Percentiles rank a stretch among this genome's conserved stretches.
Evolutionary conservation across 2,888 invertebrate genomes (phyloP).

Genomic region (Aphodius sticticus): DNA sequence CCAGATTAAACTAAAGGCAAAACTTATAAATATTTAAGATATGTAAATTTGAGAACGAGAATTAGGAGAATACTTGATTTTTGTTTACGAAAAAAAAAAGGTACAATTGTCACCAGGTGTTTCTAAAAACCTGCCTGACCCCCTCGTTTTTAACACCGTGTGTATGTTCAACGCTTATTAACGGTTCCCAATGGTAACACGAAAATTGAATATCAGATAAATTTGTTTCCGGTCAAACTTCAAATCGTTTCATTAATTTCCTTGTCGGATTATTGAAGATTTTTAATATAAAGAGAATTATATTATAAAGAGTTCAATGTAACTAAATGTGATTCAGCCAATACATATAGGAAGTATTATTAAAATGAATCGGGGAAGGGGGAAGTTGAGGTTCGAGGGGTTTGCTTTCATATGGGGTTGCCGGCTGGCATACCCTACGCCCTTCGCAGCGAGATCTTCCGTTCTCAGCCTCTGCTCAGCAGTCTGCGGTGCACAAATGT

Average conservation of each 20-base stretch:
- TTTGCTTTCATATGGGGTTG: not conserved
- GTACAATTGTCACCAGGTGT: conserved; percentile 10
- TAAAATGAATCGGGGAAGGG: conserved; percentile 6
- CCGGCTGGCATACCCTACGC: not conserved
- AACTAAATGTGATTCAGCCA: not conserved
- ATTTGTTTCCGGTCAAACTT: no score
- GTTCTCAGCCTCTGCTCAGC: conserved; percentile 14
- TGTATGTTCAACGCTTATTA: not conserved
- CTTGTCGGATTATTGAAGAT: no score
- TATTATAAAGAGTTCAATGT: not conserved
- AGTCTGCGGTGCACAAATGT: conserved; percentile 28
- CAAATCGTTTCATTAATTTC: no score
- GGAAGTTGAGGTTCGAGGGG: not conserved
- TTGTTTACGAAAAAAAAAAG: not conserved
- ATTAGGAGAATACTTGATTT: not conserved
- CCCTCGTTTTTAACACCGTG: no score
- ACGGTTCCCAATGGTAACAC: not conserved
- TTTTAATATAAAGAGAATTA: not conserved
- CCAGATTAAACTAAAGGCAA: not conserved
- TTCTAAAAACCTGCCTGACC: not conserved
- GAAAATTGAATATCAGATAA: no score
- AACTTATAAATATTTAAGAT: conserved; percentile 17
- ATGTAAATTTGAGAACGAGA: not conserved
- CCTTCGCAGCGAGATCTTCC: conserved; percentile 14
- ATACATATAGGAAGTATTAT: conserved; percentile 8